A percentile compares a stretch with the other conserved stretches of the same genome.
These are phyloP conservation scores for Xestia c-nigrum DNA, from an alignment of 2,888 invertebrate species.

Conservation along the genomic window DNA sequence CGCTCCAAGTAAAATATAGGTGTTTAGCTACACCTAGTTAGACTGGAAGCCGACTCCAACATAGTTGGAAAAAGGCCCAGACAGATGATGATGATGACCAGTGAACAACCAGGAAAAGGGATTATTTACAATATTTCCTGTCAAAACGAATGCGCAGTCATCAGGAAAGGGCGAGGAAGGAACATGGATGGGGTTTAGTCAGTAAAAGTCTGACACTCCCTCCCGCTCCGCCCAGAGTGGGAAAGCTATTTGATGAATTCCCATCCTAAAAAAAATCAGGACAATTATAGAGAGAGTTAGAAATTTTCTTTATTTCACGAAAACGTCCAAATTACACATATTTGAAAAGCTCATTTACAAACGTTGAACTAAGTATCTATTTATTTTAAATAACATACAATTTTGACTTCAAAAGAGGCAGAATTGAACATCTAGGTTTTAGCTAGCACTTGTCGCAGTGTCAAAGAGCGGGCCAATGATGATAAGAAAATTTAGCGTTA, in stretches of 20 bases:
- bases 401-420: background rate
- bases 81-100: background rate
- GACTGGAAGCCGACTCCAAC: no score
- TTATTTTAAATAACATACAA: background rate
- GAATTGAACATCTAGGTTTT: background rate
- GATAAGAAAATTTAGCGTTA: background rate
- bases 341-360: background rate
- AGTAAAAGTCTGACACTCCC: no score
- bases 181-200: no score
- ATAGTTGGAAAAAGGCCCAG: no score
- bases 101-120: background rate
- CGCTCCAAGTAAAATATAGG: no score
- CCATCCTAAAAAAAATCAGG: no score
- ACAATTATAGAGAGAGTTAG: no score
- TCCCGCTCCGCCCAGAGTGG: no score
- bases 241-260: no score
- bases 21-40: no score
- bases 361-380: background rate
- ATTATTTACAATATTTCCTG: background rate
- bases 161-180: no score
- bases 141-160: background rate
- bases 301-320: background rate
- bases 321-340: background rate
- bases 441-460: background rate
- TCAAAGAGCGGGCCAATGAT: background rate